These are phyloP conservation scores for Bucco capensis DNA, from an alignment of 2,113 vertebrate genomes.

Conservation along the genomic window DNA sequence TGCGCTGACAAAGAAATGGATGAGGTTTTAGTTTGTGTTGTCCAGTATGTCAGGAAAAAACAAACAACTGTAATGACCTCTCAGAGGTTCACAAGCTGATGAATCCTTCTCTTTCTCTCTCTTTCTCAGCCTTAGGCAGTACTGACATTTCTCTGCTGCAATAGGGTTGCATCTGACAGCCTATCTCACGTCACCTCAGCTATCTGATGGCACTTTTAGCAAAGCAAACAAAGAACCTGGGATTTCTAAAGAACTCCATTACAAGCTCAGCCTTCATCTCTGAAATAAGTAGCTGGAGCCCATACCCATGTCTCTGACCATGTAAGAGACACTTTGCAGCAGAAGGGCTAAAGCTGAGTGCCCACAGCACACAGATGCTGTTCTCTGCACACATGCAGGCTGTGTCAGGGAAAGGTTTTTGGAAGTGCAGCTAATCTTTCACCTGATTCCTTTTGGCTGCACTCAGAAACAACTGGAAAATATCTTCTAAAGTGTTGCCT, in stretches of 20 bases:
- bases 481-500: not conserved
- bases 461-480: not conserved
- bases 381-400: not conserved
- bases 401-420: not conserved
- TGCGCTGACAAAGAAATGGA: not conserved
- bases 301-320: not conserved
- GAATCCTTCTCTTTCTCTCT: not conserved
- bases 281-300: not conserved
- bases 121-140: not conserved
- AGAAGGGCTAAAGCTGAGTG: not conserved
- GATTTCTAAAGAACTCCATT: not conserved
- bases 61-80: not conserved
- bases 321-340: not conserved
- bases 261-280: not conserved
- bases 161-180: not conserved
- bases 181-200: not conserved
- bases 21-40: not conserved
- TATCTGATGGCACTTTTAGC: not conserved
- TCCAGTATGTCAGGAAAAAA: not conserved
- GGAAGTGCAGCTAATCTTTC: not conserved
- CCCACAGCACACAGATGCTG: not conserved
- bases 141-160: not conserved
- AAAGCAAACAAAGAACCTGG: not conserved
- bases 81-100: not conserved
- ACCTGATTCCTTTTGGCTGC: not conserved